Base-by-base conservation (phyloP, 2,797 vertebrate species). In the Sebastes ruberrimus region DNA sequence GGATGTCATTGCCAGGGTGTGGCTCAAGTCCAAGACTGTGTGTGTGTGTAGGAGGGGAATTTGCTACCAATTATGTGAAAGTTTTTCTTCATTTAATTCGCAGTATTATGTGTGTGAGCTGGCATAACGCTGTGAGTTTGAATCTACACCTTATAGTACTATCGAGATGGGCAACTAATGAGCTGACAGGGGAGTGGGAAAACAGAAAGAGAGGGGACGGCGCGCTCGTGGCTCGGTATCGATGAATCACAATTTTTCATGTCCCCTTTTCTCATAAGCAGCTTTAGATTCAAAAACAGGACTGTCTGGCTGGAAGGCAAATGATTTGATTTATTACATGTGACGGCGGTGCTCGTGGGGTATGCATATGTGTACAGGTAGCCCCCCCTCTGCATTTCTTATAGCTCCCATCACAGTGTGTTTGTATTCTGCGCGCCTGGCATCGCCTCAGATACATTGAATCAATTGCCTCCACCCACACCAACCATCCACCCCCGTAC, bases 401-500 rank as follows among this genome's bases (percentile, higher is more conserved):
- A 64, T 28, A 57, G 84, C 81, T 78, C 23, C 74, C 49, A 67
- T 80, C 63, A 22, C 70, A 28, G 53, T 64, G 76, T 79, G 78
- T 88, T 82, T 90, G 82, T 80, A 84, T 89, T 92, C 80, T 71
- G 38, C 4, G 7, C 1, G 68, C 65, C 86, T 84, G 85, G 78
- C 89, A 71, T 89, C 5, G 67, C 86, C 78, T 93, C 88, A 81
- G 88, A 90, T 88, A 86, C 86, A 74, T 83, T 85, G 83, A 92
- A 93, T 93, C 91, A 89, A 92, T 89, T 80, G 82, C 90, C 84
- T 89, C 86, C 88, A 84, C 91, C 92, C 89, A 93, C 93, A 69
- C 62, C 84, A 23, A 66, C 68, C 86, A 68, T 87, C 93, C 89
- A 80, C 91, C 89, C 84, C 78, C 90, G 9, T 71, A 69, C 88